Base-by-base conservation (phyloP, 1,140 invertebrate genomes). In the Ylistrum balloti region DNA sequence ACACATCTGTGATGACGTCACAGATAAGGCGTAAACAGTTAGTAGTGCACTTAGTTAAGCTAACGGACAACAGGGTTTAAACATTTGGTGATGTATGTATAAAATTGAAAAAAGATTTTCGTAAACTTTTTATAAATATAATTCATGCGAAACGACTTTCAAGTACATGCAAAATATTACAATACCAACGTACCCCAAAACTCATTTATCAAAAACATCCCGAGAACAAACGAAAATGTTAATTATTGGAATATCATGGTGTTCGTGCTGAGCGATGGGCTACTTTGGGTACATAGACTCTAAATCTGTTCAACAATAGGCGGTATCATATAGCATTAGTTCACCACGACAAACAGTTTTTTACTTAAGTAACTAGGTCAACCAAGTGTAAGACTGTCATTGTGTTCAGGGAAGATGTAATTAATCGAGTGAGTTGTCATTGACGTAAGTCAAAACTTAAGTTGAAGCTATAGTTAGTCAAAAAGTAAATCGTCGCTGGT, bases 111-210 rank as follows among this genome's bases (percentile, higher is more conserved):
- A 56, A 74, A 28, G 56, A 74, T n/a, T 74, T 74, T 28, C 28
- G 56, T 74, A 74, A 74, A 74, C 56, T 74, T 74, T 74, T 74
- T 74, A 74, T 74, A 74, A 74, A 74, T 74, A 74, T 74, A 74
- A n/a, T 74, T 74, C 56, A 74, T 74, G 56, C 56, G 56, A 74
- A 74, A 74, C 56, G 28, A 74, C 56, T 74, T 74, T 74, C n/a
- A 74, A 74, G 56, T 74, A 74, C 56, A 74, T 28, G 56, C 56
- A 74, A 74, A 28, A 74, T 74, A 28, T 74, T 74, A 74, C 56
- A 74, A 74, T 74, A 74, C 56, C 56, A 74, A 22, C n/a, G 9
- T 74, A 74, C 22, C 56, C 56, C 56, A 74, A 28, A 74, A 74
- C 56, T 74, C 56, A 74, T n/a, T 74, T 74, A 74, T 74, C 22